Evolutionary conservation across 2,797 vertebrate species (phyloP), one percentile per base, ranked within the genome.

Genomic region (Ctenosaura bakeri): DNA sequence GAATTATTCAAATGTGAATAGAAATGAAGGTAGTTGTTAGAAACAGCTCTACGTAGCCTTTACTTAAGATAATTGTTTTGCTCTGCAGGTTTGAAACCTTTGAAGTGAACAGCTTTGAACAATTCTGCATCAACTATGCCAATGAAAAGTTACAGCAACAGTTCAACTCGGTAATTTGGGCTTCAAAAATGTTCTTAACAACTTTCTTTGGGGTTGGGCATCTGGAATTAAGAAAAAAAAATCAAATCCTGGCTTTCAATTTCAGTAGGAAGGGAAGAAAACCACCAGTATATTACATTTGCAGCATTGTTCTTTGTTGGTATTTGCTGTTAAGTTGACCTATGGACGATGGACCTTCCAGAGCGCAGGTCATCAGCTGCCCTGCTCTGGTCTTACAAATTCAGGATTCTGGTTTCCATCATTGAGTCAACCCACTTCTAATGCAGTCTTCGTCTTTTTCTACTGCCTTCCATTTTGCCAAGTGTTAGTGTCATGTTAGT

Each of bases 101-200:
- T 84, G 99, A 99, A 94, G 93, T 98, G 29, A 99, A 99, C 96
- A 99, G 99, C 94, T 99, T 99, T 54, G 99, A 99, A 89, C 99
- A 99, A 97, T 99, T 99, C 92, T 99, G 99, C 95, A 99, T 99
- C 97, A 99, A 99, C 97, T 99, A 99, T 0, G 99, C 99, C 91
- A 99, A 99, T 0, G 99, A 99, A 94, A 99, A 99, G 88, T 98
- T 99, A n/a, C 99, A 99, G 96, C 99, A 99, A 95, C 99, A 99
- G 96, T 99, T 99, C 95, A 99, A 99, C 96, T 99, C 95, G 94
- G 99, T 99, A 97, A 98, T 98, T 69, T 87, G 69, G 32, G 26
- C 71, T 87, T 87, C 89, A 89, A 87, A 90, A 64, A 0, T 0
- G 88, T 29, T 74, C 79, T 13, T 6, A 10, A n/a, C 88, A 78